Conservation (phyloP, 2,113 vertebrate species). For the Xenus cinereus region DNA sequence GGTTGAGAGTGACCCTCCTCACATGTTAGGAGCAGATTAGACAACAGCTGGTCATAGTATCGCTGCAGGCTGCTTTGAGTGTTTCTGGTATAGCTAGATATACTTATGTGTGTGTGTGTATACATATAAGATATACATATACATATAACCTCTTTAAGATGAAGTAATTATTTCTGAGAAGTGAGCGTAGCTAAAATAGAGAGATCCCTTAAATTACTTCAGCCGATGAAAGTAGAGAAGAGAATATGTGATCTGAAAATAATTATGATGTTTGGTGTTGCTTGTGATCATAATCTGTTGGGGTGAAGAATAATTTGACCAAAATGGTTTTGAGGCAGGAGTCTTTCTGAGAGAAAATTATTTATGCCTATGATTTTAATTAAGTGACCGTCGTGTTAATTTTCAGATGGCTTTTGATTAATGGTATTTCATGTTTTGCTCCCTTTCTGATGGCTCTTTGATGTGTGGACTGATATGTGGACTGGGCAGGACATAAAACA, state of each 20-base stretch:
- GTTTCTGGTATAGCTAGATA: neutral
- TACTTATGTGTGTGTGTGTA: accelerated
- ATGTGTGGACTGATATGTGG: neutral
- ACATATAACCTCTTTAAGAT: neutral
- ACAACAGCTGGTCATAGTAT: neutral
- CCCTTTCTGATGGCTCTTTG: neutral
- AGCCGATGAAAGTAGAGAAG: neutral
- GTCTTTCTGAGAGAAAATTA: conserved; percentile 6
- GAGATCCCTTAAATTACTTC: neutral
- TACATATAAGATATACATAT: neutral
- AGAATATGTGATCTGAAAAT: neutral
- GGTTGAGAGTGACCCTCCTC: neutral
- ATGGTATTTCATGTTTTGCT: conserved; percentile 16
- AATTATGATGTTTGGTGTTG: neutral
- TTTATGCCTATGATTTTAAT: conserved; percentile 46
- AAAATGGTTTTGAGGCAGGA: conserved; percentile 11
- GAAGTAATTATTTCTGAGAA: neutral
- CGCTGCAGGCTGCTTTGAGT: neutral
- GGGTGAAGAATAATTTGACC: neutral
- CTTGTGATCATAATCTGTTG: neutral
- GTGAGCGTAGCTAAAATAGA: neutral
- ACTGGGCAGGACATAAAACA: neutral
- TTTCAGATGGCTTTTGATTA: conserved; percentile 22
- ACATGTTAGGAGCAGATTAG: neutral
- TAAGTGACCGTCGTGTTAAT: neutral